Percentiles rank a stretch among this genome's conserved stretches.
Evolutionary conservation across 2,797 vertebrate species (phyloP).

Genomic region (Salmo trutta): DNA sequence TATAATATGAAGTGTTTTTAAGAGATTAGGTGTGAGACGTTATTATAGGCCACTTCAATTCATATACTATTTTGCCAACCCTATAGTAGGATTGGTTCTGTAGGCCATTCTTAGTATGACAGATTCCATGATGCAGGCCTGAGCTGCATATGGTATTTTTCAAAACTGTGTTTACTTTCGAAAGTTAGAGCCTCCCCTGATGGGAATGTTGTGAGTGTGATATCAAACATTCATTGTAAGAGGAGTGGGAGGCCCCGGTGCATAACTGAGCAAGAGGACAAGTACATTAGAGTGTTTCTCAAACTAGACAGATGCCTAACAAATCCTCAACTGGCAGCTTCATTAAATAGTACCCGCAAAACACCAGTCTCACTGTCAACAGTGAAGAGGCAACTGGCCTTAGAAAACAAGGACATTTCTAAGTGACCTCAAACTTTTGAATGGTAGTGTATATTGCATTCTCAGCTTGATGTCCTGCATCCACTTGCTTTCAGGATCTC

Average conservation of each 20-base stretch:
- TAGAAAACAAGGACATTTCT: too few relatives aligned
- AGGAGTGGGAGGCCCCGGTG: not conserved
- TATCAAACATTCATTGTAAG: not conserved
- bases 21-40: not conserved
- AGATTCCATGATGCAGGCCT: not conserved
- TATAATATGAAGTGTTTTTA: not conserved
- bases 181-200: not conserved
- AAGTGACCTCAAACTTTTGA: not conserved
- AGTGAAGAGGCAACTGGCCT: too few relatives aligned
- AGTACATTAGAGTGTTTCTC: too few relatives aligned
- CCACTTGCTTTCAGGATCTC: not conserved
- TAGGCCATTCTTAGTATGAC: not conserved
- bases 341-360: too few relatives aligned
- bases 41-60: not conserved
- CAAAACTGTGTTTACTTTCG: not conserved
- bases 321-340: too few relatives aligned
- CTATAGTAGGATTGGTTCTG: not conserved
- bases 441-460: not conserved
- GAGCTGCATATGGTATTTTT: not conserved
- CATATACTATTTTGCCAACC: not conserved
- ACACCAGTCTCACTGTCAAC: too few relatives aligned
- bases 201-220: not conserved
- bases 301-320: too few relatives aligned
- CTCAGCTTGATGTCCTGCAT: slow-evolving; percentile 1
- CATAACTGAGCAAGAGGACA: too few relatives aligned